A percentile compares a stretch with the other conserved stretches of the same genome.
These are phyloP conservation scores for Triplophysa yarkandensis DNA, from an alignment of 2,797 vertebrate species.

Conservation along the genomic window DNA sequence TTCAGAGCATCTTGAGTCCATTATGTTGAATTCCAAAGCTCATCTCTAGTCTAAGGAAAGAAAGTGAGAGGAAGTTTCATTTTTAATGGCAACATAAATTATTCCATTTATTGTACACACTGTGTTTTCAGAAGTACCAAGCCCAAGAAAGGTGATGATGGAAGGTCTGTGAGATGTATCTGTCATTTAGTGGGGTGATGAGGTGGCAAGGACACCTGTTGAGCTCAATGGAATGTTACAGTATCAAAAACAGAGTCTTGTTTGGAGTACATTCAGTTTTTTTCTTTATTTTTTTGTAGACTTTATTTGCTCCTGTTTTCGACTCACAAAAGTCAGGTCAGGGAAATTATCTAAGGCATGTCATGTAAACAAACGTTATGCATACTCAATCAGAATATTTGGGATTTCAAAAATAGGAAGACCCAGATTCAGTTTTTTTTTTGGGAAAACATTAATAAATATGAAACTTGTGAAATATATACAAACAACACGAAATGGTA, in stretches of 20 bases:
- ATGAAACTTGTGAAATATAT: no score
- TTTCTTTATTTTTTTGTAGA: constrained; percentile 38
- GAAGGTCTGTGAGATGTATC: constrained; percentile 82
- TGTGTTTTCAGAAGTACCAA: constrained; percentile 94
- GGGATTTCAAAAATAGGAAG: constrained; percentile 1
- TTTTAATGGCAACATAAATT: constrained; percentile 99
- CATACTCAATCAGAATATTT: constrained; percentile 25
- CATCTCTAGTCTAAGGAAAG: constrained; percentile 95
- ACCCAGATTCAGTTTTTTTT: not conserved
- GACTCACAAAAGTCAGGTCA: constrained; percentile 1
- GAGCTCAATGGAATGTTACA: constrained; percentile 18
- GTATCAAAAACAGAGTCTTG: not conserved
- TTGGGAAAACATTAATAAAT: not conserved
- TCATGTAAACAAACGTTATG: constrained; percentile 29
- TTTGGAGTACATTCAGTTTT: constrained; percentile 8
- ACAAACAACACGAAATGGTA: not conserved
- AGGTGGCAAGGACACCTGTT: constrained; percentile 67
- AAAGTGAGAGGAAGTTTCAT: constrained; percentile 93
- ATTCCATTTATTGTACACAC: constrained; percentile 99
- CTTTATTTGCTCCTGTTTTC: constrained; percentile 7
- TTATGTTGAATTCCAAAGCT: constrained; percentile 97
- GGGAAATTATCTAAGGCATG: constrained; percentile 16
- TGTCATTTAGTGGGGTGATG: constrained; percentile 59
- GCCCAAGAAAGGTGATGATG: constrained; percentile 93
- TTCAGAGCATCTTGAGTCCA: constrained; percentile 96